A percentile compares a stretch with the other conserved stretches of the same genome.
Conservation (phyloP, 1,140 invertebrate species). For the Euborellia annulipes region DNA sequence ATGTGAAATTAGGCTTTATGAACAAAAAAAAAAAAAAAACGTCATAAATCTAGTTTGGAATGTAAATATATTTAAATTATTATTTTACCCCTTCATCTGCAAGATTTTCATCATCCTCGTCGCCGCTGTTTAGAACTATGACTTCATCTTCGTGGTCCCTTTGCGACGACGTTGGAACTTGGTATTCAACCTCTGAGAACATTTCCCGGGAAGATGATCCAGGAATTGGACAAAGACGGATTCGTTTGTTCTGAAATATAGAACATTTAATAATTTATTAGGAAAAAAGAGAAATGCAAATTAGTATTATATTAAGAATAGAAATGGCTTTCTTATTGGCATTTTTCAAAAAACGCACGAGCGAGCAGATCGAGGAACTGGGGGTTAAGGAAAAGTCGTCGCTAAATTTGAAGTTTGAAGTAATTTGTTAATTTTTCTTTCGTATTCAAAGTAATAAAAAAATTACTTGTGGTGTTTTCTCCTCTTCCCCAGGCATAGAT, state of each 20-base stretch:
- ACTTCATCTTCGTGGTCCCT: conserved; percentile 64
- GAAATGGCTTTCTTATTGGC: too few relatives aligned
- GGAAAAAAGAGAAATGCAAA: too few relatives aligned
- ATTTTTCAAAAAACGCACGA: too few relatives aligned
- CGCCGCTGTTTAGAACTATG: conserved; percentile 56
- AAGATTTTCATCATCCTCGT: conserved; percentile 39
- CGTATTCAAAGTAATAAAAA: too few relatives aligned
- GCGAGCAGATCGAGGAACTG: too few relatives aligned
- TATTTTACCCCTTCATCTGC: conserved; percentile 33
- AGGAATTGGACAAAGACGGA: neutral
- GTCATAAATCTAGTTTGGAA: neutral
- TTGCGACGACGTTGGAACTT: conserved; percentile 67
- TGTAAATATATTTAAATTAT: conserved; percentile 10
- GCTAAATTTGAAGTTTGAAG: too few relatives aligned
- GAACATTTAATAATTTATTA: conserved; percentile 1
- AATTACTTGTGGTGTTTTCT: neutral
- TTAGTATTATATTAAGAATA: too few relatives aligned
- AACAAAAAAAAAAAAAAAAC: neutral
- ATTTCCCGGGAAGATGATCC: conserved; percentile 20
- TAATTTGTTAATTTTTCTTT: too few relatives aligned
- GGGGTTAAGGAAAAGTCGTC: too few relatives aligned
- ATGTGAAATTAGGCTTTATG: too few relatives aligned
- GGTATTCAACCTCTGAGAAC: conserved; percentile 47
- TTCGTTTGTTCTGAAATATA: conserved; percentile 11
- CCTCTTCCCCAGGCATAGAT: neutral